Conservation (phyloP, 1,140 invertebrate species). For the Dendroctonus valens region DNA sequence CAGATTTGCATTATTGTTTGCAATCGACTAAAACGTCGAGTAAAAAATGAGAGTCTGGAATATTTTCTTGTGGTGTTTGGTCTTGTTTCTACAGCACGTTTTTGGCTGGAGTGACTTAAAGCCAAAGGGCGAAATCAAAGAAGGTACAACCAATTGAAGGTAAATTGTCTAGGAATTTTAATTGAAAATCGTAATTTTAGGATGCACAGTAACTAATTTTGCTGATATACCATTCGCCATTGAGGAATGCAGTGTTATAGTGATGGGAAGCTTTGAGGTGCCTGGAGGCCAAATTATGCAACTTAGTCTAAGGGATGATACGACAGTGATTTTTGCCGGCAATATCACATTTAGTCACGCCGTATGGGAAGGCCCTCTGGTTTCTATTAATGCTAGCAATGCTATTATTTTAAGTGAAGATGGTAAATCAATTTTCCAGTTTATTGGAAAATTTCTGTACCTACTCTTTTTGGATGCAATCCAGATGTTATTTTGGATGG, state of each 20-base stretch:
- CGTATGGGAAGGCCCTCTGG: conserved; percentile 13
- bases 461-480: background rate
- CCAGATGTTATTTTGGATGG: conserved; percentile 8
- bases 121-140: no score
- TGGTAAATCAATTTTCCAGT: background rate
- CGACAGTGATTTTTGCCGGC: conserved; percentile 11
- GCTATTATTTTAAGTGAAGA: conserved; percentile 5
- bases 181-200: background rate
- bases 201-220: conserved; percentile 8
- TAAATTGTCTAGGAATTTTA: background rate
- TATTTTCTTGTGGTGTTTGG: no score
- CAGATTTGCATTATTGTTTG: no score
- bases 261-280: conserved; percentile 8
- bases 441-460: background rate
- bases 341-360: conserved; percentile 14
- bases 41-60: no score
- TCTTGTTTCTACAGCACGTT: no score
- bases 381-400: conserved; percentile 6
- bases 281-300: conserved; percentile 15
- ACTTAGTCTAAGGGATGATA: background rate
- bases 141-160: background rate
- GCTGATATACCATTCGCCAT: background rate
- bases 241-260: conserved; percentile 5
- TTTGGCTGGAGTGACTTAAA: no score
- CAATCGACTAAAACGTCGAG: no score